A percentile compares a stretch with the other conserved stretches of the same genome.
Conservation (phyloP, 2,797 vertebrate genomes). For the Notoglanidium macrostoma region DNA sequence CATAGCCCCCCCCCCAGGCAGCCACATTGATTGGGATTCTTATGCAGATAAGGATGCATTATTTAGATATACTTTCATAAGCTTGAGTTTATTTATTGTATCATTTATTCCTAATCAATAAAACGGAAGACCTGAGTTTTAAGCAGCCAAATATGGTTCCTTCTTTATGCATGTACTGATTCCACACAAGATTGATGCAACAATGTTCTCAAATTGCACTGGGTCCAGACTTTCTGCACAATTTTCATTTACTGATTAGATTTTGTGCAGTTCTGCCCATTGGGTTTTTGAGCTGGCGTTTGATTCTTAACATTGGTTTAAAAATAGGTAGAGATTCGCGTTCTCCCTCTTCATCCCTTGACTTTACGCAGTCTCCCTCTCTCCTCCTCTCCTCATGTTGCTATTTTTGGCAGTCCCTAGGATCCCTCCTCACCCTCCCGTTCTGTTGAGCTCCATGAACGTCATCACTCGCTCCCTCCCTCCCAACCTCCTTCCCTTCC, state of each 20-base stretch:
- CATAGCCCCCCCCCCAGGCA: not conserved
- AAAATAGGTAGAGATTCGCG: slow-evolving; percentile 66
- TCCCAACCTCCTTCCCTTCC: slow-evolving; percentile 54
- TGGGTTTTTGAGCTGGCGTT: slow-evolving; percentile 47
- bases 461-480: slow-evolving; percentile 62
- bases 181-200: not conserved
- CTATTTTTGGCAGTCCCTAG: slow-evolving; percentile 81
- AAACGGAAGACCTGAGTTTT: not conserved
- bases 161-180: not conserved
- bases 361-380: slow-evolving; percentile 63
- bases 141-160: not conserved
- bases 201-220: not conserved
- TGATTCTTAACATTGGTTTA: slow-evolving; percentile 69
- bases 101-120: not conserved
- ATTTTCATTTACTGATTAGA: not conserved
- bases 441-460: slow-evolving; percentile 70
- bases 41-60: not conserved
- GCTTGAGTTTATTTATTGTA: not conserved
- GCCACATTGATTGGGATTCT: not conserved
- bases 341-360: slow-evolving; percentile 53
- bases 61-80: not conserved
- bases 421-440: slow-evolving; percentile 70
- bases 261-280: slow-evolving; percentile 12
- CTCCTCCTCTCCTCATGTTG: slow-evolving; percentile 65
- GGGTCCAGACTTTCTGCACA: not conserved